A percentile compares a stretch with the other conserved stretches of the same genome.
These are phyloP conservation scores for Corythaixoides concolor DNA, from an alignment of 2,113 vertebrate species.

Conservation along the genomic window DNA sequence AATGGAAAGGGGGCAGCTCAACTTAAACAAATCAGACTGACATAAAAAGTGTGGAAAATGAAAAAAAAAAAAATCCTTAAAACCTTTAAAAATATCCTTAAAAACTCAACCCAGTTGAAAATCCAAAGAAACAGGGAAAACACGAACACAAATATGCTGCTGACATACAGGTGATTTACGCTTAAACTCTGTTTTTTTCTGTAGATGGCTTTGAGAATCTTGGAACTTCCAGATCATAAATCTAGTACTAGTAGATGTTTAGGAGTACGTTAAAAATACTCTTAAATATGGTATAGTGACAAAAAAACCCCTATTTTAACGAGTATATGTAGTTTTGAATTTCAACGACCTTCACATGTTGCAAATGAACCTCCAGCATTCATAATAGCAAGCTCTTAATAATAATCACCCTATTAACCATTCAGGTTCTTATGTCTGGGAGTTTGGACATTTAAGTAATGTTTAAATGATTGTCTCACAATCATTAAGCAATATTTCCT, in stretches of 20 bases:
- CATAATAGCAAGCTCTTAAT: not conserved
- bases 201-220: not conserved
- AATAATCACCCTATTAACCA: not conserved
- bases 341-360: not conserved
- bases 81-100: not conserved
- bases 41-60: not conserved
- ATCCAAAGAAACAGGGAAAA: not conserved
- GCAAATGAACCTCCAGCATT: not conserved
- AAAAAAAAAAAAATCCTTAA: not conserved
- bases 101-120: not conserved
- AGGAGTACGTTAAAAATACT: not conserved
- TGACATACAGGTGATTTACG: not conserved
- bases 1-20: not conserved
- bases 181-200: not conserved
- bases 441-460: not conserved
- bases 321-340: not conserved
- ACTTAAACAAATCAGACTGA: not conserved
- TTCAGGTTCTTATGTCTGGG: not conserved
- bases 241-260: not conserved
- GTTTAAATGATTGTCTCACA: not conserved
- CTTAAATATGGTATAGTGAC: not conserved
- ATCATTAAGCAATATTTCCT: not conserved
- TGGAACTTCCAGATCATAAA: not conserved
- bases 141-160: not conserved
- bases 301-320: not conserved